These are phyloP conservation scores for Eudemis profundana DNA, from an alignment of 2,888 invertebrate genomes.

Conservation along the genomic window DNA sequence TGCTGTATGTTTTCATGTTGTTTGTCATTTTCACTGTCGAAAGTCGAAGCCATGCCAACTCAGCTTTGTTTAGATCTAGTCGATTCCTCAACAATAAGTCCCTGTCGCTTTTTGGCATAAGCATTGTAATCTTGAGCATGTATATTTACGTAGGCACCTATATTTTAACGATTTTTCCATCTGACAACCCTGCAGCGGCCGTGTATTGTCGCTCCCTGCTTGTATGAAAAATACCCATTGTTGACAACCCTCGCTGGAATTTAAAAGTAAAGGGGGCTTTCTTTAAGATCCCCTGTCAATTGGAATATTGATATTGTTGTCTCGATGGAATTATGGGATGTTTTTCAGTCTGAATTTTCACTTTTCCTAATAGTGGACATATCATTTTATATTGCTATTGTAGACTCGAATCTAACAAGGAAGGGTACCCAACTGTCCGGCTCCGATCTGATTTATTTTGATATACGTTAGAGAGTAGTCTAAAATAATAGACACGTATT, in stretches of 20 bases:
- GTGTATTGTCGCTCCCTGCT: slow-evolving; percentile 48
- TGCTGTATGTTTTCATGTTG: too few species aligned
- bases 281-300: slow-evolving; percentile 49
- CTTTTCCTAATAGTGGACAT: slow-evolving; percentile 2
- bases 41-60: too few species aligned
- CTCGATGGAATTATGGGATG: slow-evolving; percentile 30
- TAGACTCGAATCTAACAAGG: too few species aligned
- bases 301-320: slow-evolving; percentile 49
- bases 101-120: background rate
- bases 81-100: background rate
- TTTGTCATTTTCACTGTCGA: too few species aligned
- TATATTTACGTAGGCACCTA: background rate
- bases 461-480: too few species aligned
- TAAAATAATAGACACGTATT: too few species aligned
- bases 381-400: too few species aligned
- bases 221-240: slow-evolving; percentile 52
- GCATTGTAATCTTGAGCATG: background rate
- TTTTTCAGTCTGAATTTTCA: slow-evolving; percentile 21
- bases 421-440: too few species aligned
- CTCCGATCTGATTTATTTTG: too few species aligned
- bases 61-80: too few species aligned
- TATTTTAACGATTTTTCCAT: slow-evolving; percentile 34
- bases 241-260: slow-evolving; percentile 49
- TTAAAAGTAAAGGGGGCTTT: slow-evolving; percentile 49
- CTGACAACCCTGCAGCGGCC: slow-evolving; percentile 46